Evolutionary conservation across 1,140 invertebrate species (phyloP).

Genomic region (Linepithema humile): DNA sequence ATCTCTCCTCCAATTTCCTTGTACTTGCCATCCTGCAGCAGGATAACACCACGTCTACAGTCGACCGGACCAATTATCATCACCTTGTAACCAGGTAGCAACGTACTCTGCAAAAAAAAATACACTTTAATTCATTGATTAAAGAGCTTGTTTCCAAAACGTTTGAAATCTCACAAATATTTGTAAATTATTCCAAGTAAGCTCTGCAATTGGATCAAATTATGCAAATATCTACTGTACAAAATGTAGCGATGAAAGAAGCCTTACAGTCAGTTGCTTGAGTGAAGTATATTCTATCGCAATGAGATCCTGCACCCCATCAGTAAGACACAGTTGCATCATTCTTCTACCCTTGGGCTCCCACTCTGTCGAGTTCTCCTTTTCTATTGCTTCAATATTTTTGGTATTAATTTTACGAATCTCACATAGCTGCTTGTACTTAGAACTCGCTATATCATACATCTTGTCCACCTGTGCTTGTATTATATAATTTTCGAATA

Average conservation of each 20-base stretch:
- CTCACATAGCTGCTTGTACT: slow-evolving; percentile 87
- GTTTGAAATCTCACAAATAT: too few species aligned
- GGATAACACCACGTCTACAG: slow-evolving; percentile 89
- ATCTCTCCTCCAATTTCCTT: slow-evolving; percentile 91
- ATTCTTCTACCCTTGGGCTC: slow-evolving; percentile 85
- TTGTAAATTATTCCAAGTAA: too few species aligned
- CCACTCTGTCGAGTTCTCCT: slow-evolving; percentile 80
- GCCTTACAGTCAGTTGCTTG: slow-evolving; percentile 83
- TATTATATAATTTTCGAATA: slow-evolving; percentile 7
- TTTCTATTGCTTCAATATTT: slow-evolving; percentile 84
- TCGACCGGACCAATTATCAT: slow-evolving; percentile 88
- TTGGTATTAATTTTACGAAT: slow-evolving; percentile 85
- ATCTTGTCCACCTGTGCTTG: slow-evolving; percentile 83
- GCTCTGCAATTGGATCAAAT: too few species aligned
- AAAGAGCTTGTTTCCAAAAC: too few species aligned
- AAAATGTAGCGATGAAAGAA: background rate
- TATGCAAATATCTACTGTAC: background rate
- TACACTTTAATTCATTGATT: slow-evolving; percentile 4
- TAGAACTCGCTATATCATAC: slow-evolving; percentile 86
- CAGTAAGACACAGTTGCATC: slow-evolving; percentile 90
- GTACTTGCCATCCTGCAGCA: slow-evolving; percentile 88
- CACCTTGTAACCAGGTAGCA: slow-evolving; percentile 81
- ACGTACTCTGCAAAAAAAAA: slow-evolving; percentile 71
- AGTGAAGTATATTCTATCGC: slow-evolving; percentile 89
- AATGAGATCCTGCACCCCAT: slow-evolving; percentile 89